These are phyloP conservation scores for Mixornis gularis DNA, from an alignment of 2,113 vertebrate species.

Conservation along the genomic window DNA sequence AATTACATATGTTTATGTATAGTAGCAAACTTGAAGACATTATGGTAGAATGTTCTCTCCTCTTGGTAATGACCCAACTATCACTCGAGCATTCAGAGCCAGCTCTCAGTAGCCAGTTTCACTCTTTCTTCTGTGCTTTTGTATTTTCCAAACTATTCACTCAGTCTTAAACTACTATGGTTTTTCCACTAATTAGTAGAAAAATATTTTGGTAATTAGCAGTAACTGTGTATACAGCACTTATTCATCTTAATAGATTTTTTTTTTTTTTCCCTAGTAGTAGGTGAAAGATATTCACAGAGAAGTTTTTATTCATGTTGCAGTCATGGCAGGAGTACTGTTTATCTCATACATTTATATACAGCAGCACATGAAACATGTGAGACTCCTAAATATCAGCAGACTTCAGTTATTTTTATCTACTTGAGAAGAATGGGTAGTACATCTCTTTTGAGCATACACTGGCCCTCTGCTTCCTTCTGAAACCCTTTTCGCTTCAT, in stretches of 20 bases:
- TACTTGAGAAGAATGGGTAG: neutral
- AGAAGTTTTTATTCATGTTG: neutral
- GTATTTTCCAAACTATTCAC: slow-evolving; percentile 47
- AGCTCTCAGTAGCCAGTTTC: slow-evolving; percentile 46
- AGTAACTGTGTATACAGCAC: slow-evolving; percentile 14
- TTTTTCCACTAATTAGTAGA: slow-evolving; percentile 35
- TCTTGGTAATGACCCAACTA: slow-evolving; percentile 62
- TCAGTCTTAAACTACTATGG: neutral
- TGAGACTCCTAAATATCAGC: neutral
- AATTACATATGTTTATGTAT: slow-evolving; percentile 56
- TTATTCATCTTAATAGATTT: slow-evolving; percentile 4
- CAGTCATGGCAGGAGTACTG: neutral
- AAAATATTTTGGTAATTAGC: slow-evolving; percentile 60
- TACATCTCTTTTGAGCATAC: neutral
- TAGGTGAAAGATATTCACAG: slow-evolving; percentile 2
- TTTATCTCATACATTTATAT: slow-evolving; percentile 4
- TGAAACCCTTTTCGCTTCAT: neutral
- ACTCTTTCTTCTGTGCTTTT: slow-evolving; percentile 49
- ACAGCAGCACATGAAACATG: neutral
- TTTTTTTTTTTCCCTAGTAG: neutral
- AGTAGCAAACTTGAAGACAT: slow-evolving; percentile 62
- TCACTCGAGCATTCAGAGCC: slow-evolving; percentile 37
- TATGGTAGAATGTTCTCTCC: slow-evolving; percentile 51
- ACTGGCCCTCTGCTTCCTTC: neutral
- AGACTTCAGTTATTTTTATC: neutral